A percentile compares a stretch with the other conserved stretches of the same genome.
Evolutionary conservation across 1,140 invertebrate species (phyloP).

Genomic region (Tribolium castaneum): DNA sequence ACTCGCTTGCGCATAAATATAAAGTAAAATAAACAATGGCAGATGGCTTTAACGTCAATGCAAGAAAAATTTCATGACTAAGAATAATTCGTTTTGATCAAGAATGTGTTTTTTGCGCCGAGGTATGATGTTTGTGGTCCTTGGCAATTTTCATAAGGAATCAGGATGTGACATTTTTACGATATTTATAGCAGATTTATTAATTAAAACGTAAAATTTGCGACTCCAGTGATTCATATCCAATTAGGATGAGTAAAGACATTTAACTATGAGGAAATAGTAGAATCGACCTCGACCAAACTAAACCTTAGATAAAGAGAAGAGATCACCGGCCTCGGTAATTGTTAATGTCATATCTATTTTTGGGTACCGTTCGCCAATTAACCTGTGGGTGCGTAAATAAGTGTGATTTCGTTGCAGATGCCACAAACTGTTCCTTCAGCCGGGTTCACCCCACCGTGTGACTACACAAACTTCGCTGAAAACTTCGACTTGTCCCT

Average conservation of each 20-base stretch:
- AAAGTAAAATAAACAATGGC: constrained; percentile 32
- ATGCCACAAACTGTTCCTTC: constrained; percentile 86
- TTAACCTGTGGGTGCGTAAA: constrained; percentile 1
- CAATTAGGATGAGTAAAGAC: constrained; percentile 27
- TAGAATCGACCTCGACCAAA: constrained; percentile 28
- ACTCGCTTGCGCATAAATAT: constrained; percentile 1
- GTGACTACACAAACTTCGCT: constrained; percentile 74
- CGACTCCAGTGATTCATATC: constrained; percentile 9
- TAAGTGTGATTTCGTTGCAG: constrained; percentile 66
- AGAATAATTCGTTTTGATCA: constrained; percentile 2
- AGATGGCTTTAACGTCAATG: constrained; percentile 17
- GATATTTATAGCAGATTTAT: constrained; percentile 22
- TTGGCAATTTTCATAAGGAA: constrained; percentile 12
- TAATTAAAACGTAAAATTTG: constrained; percentile 17
- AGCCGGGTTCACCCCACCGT: constrained; percentile 77
- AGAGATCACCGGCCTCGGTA: constrained; percentile 10
- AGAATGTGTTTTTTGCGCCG: neutral
- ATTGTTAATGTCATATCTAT: constrained; percentile 37
- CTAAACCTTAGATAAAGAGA: neutral
- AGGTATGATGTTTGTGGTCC: constrained; percentile 25
- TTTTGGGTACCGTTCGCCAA: constrained; percentile 25
- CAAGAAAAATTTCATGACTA: constrained; percentile 18
- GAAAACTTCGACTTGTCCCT: constrained; percentile 80
- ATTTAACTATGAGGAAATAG: constrained; percentile 23
- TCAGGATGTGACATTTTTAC: constrained; percentile 27